Percentiles rank a stretch among this genome's conserved stretches.
Conservation (phyloP, 2,888 invertebrate species). For the Andrena flavipes region DNA sequence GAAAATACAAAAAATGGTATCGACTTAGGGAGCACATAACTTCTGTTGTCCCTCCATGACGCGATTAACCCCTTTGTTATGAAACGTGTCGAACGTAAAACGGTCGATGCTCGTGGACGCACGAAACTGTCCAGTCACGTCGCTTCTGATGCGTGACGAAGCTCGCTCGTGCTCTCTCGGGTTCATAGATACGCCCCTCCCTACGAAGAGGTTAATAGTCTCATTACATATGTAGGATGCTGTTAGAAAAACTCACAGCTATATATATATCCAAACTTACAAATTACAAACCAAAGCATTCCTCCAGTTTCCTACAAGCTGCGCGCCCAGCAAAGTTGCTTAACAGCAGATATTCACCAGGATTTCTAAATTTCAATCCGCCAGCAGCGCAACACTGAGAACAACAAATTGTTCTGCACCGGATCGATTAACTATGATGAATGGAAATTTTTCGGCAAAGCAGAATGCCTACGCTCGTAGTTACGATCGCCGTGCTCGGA, state of each 20-base stretch:
- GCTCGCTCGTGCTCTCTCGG: neutral
- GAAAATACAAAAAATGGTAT: neutral
- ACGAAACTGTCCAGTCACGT: conserved; percentile 24
- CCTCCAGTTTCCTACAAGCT: neutral
- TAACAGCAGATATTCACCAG: neutral
- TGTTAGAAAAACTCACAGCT: neutral
- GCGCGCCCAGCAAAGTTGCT: neutral
- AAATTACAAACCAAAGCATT: neutral
- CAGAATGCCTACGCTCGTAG: neutral
- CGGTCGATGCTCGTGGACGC: neutral
- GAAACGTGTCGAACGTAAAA: conserved; percentile 13
- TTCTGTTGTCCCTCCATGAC: neutral
- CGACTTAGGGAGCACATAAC: neutral
- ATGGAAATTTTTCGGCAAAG: neutral
- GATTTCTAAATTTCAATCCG: neutral
- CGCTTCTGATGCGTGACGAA: conserved; percentile 13
- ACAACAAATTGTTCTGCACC: neutral
- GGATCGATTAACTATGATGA: neutral
- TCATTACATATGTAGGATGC: neutral
- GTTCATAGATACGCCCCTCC: conserved; percentile 22
- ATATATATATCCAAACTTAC: neutral
- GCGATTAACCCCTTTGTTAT: conserved; percentile 2
- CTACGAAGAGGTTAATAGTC: conserved; percentile 19
- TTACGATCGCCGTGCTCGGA: conserved; percentile 24
- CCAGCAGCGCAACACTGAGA: neutral